These are phyloP conservation scores for Hypolimnas misippus DNA, from an alignment of 2,888 invertebrate species.

Conservation along the genomic window DNA sequence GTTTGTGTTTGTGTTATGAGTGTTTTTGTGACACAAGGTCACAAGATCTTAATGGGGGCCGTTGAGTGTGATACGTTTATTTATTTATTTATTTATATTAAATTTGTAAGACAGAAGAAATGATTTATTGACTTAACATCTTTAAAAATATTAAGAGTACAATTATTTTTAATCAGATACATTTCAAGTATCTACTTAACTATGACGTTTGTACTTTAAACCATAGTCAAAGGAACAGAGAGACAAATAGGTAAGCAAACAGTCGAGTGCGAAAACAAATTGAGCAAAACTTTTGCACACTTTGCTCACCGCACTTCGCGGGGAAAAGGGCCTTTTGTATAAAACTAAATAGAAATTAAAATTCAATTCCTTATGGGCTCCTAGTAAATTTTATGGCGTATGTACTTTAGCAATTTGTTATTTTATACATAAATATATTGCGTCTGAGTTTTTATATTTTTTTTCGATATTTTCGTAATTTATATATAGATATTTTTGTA, in stretches of 20 bases:
- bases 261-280: constrained; percentile 47
- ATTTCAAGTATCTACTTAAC: no score
- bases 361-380: constrained; percentile 40
- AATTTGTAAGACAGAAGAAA: no score
- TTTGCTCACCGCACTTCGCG: constrained; percentile 42
- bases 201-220: constrained; percentile 2
- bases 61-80: no score
- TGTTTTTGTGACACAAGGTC: no score
- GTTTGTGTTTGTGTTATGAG: no score
- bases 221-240: constrained; percentile 8
- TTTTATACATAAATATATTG: neutral
- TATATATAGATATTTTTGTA: no score
- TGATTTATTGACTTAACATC: no score
- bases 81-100: no score
- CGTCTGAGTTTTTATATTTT: neutral
- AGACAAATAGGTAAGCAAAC: constrained; percentile 47
- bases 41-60: no score
- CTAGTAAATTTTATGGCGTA: constrained; percentile 1
- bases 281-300: constrained; percentile 45
- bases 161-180: no score
- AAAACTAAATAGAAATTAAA: constrained; percentile 42
- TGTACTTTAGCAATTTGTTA: neutral
- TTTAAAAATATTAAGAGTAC: no score
- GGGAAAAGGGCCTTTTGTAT: constrained; percentile 42
- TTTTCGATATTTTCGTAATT: no score